Evolutionary conservation across 2,888 invertebrate genomes (phyloP).

Genomic region (Dolichomitus sp.): DNA sequence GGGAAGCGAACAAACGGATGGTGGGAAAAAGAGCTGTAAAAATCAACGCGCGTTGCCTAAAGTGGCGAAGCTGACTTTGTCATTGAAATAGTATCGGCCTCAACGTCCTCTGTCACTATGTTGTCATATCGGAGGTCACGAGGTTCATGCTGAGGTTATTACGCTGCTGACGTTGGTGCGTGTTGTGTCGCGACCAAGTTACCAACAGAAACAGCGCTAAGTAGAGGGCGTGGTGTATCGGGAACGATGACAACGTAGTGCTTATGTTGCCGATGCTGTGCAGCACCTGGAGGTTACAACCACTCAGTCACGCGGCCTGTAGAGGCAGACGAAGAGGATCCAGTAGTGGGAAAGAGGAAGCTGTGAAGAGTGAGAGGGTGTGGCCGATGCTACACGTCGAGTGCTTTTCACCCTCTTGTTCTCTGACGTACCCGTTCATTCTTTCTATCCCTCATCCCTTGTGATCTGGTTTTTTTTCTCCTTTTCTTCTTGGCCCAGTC

Average conservation of each 20-base stretch:
- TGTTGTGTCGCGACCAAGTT: background rate
- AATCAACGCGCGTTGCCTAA: conserved; percentile 32
- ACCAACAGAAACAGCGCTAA: conserved; percentile 25
- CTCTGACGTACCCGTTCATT: conserved; percentile 53
- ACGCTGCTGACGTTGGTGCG: conserved; percentile 2
- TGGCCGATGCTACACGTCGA: conserved; percentile 69
- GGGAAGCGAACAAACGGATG: conserved; percentile 35
- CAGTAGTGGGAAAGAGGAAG: conserved; percentile 44
- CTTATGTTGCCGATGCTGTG: conserved; percentile 54
- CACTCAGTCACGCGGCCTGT: conserved; percentile 76
- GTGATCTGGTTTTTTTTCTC: conserved; percentile 59
- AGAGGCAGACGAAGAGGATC: conserved; percentile 14
- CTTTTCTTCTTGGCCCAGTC: conserved; percentile 71
- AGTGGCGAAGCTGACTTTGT: background rate
- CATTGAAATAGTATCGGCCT: background rate
- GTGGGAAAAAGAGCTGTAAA: conserved; percentile 32
- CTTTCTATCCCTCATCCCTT: conserved; percentile 47
- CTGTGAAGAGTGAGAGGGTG: conserved; percentile 70
- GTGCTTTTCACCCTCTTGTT: conserved; percentile 71
- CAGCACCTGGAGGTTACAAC: conserved; percentile 69
- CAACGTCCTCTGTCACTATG: background rate
- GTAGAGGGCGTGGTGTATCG: conserved; percentile 33
- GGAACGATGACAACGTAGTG: conserved; percentile 56
- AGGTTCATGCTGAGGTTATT: background rate
- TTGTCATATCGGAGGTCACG: conserved; percentile 24